Evolutionary conservation across 2,888 invertebrate genomes (phyloP).

Genomic region (Lymantria monacha): DNA sequence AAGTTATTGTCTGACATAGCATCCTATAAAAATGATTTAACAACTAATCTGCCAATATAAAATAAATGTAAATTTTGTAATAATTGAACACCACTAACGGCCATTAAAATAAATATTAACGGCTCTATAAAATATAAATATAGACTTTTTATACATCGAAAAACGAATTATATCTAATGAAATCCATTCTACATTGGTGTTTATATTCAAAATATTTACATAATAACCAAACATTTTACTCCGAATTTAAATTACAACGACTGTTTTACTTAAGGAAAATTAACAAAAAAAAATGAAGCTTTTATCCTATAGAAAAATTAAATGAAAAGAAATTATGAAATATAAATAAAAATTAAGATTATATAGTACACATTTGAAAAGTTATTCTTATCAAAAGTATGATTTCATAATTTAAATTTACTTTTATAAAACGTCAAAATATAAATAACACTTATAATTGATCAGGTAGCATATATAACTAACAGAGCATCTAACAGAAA

Average conservation of each 20-base stretch:
- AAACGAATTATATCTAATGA: slow-evolving; percentile 9
- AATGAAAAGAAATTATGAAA: neutral
- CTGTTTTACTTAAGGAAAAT: slow-evolving; percentile 13
- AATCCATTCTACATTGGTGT: slow-evolving; percentile 14
- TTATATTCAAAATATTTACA: slow-evolving; percentile 12
- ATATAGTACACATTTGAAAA: neutral
- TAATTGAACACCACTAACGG: no score
- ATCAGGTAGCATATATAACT: no score
- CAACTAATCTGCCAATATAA: no score
- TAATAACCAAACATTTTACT: slow-evolving; percentile 14
- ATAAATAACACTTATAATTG: neutral
- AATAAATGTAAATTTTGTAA: no score
- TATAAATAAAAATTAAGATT: neutral
- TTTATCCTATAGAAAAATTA: slow-evolving; percentile 6
- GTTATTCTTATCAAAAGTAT: neutral
- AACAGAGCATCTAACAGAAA: no score
- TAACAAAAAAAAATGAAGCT: slow-evolving; percentile 6
- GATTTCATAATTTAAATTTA: neutral
- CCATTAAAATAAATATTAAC: neutral
- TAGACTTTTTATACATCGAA: slow-evolving; percentile 22
- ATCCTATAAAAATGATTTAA: no score
- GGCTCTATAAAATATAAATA: neutral
- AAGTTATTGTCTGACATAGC: no score
- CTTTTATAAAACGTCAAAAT: neutral
- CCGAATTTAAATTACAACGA: slow-evolving; percentile 45